Conservation (phyloP, 2,888 invertebrate species). For the Agriopis aurantiaria region DNA sequence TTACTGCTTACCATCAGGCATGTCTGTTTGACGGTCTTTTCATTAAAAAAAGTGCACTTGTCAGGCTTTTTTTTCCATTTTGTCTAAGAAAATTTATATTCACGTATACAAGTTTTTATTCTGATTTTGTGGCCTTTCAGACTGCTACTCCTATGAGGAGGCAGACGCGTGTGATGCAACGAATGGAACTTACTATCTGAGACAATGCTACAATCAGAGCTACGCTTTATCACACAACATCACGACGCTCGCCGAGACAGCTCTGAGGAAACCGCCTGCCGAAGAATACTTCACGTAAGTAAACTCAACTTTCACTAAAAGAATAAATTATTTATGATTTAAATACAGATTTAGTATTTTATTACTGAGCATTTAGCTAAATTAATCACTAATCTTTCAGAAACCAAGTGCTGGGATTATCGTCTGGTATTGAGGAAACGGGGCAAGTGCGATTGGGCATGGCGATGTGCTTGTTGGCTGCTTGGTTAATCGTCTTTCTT, state of each 20-base stretch:
- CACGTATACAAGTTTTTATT: not conserved
- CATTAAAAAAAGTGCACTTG: too few species aligned
- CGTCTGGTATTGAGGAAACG: constrained; percentile 91
- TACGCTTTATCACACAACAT: constrained; percentile 85
- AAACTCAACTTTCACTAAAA: constrained; percentile 26
- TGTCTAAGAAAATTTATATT: too few species aligned
- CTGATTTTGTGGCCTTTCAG: constrained; percentile 68
- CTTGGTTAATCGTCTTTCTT: constrained; percentile 92
- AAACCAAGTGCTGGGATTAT: constrained; percentile 89
- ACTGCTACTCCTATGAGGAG: constrained; percentile 89
- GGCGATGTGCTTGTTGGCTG: constrained; percentile 90
- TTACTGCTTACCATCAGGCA: too few species aligned
- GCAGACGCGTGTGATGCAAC: constrained; percentile 86
- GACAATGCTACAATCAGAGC: constrained; percentile 87
- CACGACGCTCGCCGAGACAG: constrained; percentile 82
- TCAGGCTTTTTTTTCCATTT: too few species aligned
- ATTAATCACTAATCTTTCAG: constrained; percentile 61
- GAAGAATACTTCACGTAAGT: constrained; percentile 91
- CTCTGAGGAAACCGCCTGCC: constrained; percentile 88
- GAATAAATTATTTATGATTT: constrained; percentile 8
- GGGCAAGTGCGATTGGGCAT: constrained; percentile 89
- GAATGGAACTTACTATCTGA: constrained; percentile 89
- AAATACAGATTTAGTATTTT: constrained; percentile 18
- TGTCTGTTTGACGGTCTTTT: too few species aligned
- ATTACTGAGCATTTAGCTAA: constrained; percentile 2